Evolutionary conservation across 2,797 vertebrate genomes (phyloP).

Genomic region (Diplodus sargus): DNA sequence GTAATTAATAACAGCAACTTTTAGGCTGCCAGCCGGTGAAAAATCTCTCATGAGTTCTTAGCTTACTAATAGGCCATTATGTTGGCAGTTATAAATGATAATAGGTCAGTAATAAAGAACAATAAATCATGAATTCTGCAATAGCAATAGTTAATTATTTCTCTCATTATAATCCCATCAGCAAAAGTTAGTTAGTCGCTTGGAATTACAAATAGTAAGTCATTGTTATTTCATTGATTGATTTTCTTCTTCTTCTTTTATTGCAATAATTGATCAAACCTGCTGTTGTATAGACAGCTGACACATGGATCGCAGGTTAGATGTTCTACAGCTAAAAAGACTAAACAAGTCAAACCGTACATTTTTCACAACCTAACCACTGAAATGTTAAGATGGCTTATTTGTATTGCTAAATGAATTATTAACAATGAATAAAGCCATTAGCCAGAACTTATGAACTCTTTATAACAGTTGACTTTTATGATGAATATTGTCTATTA

Average conservation of each 20-base stretch:
- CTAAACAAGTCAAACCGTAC: background rate
- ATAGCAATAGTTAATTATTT: background rate
- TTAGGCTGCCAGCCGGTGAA: background rate
- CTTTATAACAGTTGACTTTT: background rate
- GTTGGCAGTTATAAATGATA: slow-evolving; percentile 1
- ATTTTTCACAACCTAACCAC: slow-evolving; percentile 2
- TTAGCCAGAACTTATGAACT: background rate
- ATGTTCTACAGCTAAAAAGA: background rate
- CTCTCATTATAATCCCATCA: background rate
- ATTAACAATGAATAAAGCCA: background rate
- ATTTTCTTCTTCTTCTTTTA: background rate
- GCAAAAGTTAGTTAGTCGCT: background rate
- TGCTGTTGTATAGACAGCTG: background rate
- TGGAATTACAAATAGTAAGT: background rate
- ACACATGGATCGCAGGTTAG: background rate
- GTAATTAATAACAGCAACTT: background rate
- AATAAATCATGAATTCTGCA: background rate
- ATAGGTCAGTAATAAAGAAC: background rate
- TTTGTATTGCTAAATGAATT: background rate
- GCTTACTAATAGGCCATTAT: slow-evolving; percentile 11
- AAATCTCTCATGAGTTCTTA: background rate
- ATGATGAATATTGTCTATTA: background rate
- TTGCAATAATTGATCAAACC: background rate
- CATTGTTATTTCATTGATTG: background rate
- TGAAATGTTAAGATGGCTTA: background rate